Evolutionary conservation across 2,888 invertebrate genomes (phyloP), one percentile per base, ranked within the genome.

Genomic region (Leptinotarsa juncta): DNA sequence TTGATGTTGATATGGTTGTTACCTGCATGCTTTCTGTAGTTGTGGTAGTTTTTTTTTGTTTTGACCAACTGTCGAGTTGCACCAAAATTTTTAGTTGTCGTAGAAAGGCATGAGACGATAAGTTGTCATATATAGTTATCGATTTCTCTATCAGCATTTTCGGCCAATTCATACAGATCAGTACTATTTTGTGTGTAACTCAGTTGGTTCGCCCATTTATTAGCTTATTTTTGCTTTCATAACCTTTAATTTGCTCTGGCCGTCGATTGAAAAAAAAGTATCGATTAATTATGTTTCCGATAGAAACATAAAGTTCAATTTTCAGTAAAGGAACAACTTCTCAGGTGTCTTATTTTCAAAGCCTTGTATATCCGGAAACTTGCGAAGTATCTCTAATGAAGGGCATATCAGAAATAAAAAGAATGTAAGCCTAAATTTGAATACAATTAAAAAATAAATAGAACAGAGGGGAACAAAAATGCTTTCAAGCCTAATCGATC

Each of bases 361-460:
- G 71, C 68, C 66, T 75, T 68, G 50, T 74, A 78, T 72, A 75
- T 71, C 66, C 66, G 68, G 71, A 60, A 71, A 66, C 71, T 65
- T 26, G 53, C 51, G 51, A 69, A 73, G 71, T 75, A 75, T 72
- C 75, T 71, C 70, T 73, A 73, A 73, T 74, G 73, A 73, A 76
- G 74, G 70, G 73, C 68, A 71, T 57, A 76, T 72, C 68, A 74
- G 73, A 78, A 77, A 75, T 75, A 70, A 74, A 79, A 77, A 74
- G 74, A 76, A 69, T 55, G 77, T 75, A 75, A 68, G 71, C 77
- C 78, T 75, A 77, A 74, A 76, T 77, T 76, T 78, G 81, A 79
- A 80, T 80, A 82, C 83, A 80, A 84, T 84, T 82, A 82, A 84
- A 84, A 84, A 84, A 83, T 83, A 83, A 83, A 83, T 80, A 83